Evolutionary conservation across 2,113 vertebrate genomes (phyloP).

Genomic region (Chlorodrepanis virens): DNA sequence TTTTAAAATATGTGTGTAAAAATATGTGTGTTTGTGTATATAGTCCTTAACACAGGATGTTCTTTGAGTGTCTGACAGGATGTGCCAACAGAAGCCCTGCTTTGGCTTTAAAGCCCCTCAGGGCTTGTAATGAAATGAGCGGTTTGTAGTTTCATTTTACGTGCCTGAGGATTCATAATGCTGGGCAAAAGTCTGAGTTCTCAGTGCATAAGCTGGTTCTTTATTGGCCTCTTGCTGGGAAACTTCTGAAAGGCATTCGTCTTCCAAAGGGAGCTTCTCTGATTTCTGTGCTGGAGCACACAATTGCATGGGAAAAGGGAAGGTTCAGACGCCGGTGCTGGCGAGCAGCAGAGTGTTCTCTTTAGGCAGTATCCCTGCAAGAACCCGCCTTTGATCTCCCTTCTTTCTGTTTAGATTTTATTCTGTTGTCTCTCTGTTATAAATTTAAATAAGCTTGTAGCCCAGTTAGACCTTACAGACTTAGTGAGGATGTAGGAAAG

Average conservation of each 20-base stretch:
- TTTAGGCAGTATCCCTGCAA: not conserved
- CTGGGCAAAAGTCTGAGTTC: not conserved
- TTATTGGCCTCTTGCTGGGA: constrained; percentile 24
- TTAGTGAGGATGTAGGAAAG: not conserved
- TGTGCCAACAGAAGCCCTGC: not conserved
- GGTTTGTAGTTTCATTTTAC: not conserved
- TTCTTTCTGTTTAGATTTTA: not conserved
- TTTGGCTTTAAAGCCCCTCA: not conserved
- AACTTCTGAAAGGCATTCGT: not conserved
- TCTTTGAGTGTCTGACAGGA: not conserved
- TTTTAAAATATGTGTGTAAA: not conserved
- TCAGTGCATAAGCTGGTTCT: not conserved
- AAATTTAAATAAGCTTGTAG: not conserved
- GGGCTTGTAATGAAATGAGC: not conserved
- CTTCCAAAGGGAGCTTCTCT: not conserved
- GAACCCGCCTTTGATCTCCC: not conserved
- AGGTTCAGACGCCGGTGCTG: not conserved
- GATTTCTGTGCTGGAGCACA: not conserved
- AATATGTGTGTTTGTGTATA: rapidly evolving
- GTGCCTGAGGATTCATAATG: not conserved
- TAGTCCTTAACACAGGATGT: not conserved
- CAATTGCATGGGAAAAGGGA: not conserved
- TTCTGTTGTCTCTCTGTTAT: not conserved
- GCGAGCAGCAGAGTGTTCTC: not conserved
- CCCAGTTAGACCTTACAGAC: not conserved